A percentile compares a stretch with the other conserved stretches of the same genome.
phyloP scores from a whole-genome alignment of 2,797 vertebrate genomes.

The Galaxias olidus region DNA sequence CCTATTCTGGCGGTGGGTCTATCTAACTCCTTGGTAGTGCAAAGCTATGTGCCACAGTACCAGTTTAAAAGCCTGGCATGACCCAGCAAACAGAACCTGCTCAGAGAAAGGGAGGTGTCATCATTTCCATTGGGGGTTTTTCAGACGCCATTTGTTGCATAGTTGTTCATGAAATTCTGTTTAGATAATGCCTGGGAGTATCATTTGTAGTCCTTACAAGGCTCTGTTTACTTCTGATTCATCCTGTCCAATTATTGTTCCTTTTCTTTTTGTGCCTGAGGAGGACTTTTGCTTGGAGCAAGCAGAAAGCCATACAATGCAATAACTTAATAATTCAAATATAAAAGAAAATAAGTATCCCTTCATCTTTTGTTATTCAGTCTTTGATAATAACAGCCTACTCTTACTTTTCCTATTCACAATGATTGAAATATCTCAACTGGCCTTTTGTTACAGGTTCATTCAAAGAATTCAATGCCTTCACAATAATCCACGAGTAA shows the following conservation, averaged over 20 bases:
- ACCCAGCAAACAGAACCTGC: conserved; percentile 4
- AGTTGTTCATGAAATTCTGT: conserved; percentile 22
- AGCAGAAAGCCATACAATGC: conserved; percentile 6
- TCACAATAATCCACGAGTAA: no score
- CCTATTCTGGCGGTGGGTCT: conserved; percentile 30
- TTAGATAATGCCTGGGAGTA: conserved; percentile 23
- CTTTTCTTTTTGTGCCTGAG: conserved; percentile 9
- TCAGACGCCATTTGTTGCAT: conserved; percentile 6
- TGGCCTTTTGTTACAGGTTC: no score
- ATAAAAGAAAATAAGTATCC: neutral
- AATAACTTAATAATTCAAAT: conserved; percentile 12
- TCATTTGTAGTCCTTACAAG: conserved; percentile 23
- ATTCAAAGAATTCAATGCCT: conserved; percentile 15
- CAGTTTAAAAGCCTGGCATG: conserved; percentile 4
- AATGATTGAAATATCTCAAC: no score
- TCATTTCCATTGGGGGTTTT: conserved; percentile 1
- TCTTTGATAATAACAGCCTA: conserved; percentile 1
- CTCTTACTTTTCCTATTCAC: neutral
- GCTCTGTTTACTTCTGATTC: conserved; percentile 24
- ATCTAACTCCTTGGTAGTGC: no score
- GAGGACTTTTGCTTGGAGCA: conserved; percentile 17
- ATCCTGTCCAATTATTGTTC: conserved; percentile 31
- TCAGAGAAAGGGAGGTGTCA: neutral
- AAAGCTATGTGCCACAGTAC: neutral
- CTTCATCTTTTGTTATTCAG: conserved; percentile 9